Evolutionary conservation across 2,888 invertebrate genomes (phyloP).

Genomic region (Nephrotoma guestfalica): DNA sequence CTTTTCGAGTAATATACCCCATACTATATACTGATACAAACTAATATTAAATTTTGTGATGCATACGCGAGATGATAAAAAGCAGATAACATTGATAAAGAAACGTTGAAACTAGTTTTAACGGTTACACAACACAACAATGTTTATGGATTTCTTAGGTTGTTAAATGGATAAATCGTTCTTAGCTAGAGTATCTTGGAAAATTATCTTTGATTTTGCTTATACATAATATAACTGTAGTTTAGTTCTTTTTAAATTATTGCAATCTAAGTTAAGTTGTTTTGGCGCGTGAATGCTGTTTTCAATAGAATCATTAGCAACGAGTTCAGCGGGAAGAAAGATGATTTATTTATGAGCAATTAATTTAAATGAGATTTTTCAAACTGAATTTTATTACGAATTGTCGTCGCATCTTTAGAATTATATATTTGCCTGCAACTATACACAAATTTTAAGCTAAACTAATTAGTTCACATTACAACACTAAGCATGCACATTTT

Average conservation of each 20-base stretch:
- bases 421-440: too few relatives aligned
- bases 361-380: too few relatives aligned
- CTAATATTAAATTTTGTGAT: not conserved
- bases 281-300: not conserved
- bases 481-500: too few relatives aligned
- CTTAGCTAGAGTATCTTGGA: not conserved
- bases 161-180: not conserved
- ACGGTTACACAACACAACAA: not conserved
- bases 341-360: too few relatives aligned
- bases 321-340: too few relatives aligned
- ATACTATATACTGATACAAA: not conserved
- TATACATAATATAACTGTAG: not conserved
- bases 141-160: not conserved
- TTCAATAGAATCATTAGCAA: too few relatives aligned
- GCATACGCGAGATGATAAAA: not conserved
- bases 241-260: not conserved
- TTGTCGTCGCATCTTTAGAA: too few relatives aligned
- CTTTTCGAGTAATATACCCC: not conserved
- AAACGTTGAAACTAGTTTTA: not conserved
- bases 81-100: not conserved
- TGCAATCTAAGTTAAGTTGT: not conserved
- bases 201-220: not conserved
- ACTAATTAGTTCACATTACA: too few relatives aligned
- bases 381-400: too few relatives aligned
- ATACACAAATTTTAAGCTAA: too few relatives aligned